Evolutionary conservation across 2,888 invertebrate genomes (phyloP), one percentile per base, ranked within the genome.

Genomic region (Drosophila diplacantha): DNA sequence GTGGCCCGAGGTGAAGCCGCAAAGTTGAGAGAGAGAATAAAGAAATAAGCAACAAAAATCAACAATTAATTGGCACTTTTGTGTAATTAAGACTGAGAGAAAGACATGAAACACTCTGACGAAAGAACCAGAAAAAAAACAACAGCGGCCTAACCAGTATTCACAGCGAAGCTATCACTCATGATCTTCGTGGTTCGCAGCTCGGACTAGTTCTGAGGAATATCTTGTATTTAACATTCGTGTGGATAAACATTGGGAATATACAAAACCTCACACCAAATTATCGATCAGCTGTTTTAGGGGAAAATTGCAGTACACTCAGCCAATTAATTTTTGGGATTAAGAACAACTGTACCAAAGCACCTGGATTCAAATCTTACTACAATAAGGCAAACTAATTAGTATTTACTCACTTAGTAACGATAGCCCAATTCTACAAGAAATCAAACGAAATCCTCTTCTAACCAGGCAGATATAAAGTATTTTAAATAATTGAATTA

Each of bases 31-130:
- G 58, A 62, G 68, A 14, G 26, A 35, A 34, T 35, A 35, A 29
- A 49, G 4, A 24, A 50, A 29, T 8, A 18, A 29, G 29, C n/a
- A 6, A 53, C 26, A 59, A 60, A 22, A 39, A 34, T 58, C 59
- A 56, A 69, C 75, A 74, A 71, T 80, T 80, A 82, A 82, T 80
- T 78, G 82, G 69, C 75, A 74, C 72, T 82, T 82, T 74, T 75
- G 71, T 69, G 71, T 74, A 82, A 80, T 80, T 80, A 80, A 77
- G 75, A 73, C 71, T 71, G 68, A 78, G 72, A 64, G 69, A 75
- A 74, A 75, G 68, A 78, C 62, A 63, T 53, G 64, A 69, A 72
- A 75, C 65, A 69, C 59, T 62, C 64, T 58, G 62, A 41, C 46
- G 46, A 51, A 49, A 53, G 31, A n/a, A 20, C 16, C 38, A 32